Evolutionary conservation across 2,888 invertebrate genomes (phyloP).

Genomic region (Heliconius aoede): DNA sequence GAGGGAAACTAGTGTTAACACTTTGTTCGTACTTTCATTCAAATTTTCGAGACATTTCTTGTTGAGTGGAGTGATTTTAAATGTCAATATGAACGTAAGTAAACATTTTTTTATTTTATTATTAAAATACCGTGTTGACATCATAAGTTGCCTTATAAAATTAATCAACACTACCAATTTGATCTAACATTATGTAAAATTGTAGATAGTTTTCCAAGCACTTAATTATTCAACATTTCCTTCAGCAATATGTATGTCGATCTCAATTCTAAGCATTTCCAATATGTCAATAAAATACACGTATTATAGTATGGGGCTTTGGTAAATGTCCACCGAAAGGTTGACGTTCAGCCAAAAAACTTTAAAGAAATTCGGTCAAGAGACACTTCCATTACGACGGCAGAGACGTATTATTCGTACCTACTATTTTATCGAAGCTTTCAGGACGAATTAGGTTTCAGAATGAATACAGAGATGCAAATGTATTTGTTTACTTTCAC

Average conservation of each 20-base stretch:
- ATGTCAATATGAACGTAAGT: no score
- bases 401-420: constrained; percentile 11
- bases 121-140: no score
- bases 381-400: constrained; percentile 23
- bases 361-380: constrained; percentile 42
- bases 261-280: not conserved
- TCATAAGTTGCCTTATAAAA: not conserved
- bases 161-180: not conserved
- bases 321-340: constrained; percentile 18
- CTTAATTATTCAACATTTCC: constrained; percentile 8
- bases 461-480: not conserved
- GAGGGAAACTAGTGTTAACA: no score
- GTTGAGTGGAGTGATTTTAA: not conserved
- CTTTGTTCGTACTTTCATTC: not conserved
- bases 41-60: not conserved
- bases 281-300: constrained; percentile 23
- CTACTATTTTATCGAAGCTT: constrained; percentile 8
- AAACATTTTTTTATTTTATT: no score
- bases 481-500: not conserved
- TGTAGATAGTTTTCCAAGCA: not conserved
- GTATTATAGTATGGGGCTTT: constrained; percentile 12
- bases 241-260: constrained; percentile 5
- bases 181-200: not conserved
- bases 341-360: constrained; percentile 40
- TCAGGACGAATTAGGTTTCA: constrained; percentile 4